These are phyloP conservation scores for Phaedon cochleariae DNA, from an alignment of 2,888 invertebrate genomes.

Conservation along the genomic window DNA sequence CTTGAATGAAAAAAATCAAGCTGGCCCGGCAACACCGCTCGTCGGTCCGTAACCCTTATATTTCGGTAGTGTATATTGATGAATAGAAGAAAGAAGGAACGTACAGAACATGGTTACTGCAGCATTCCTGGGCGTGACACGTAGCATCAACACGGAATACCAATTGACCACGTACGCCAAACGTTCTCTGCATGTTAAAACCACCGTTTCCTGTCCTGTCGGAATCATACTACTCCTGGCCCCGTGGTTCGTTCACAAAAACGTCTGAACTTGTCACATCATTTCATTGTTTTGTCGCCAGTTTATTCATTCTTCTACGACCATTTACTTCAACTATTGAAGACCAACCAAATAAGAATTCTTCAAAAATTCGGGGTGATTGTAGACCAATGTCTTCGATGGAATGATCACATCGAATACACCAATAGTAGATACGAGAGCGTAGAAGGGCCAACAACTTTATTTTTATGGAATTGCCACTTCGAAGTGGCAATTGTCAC, in stretches of 20 bases:
- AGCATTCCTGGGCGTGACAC: slow-evolving; percentile 61
- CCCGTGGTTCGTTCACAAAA: slow-evolving; percentile 47
- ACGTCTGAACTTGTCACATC: slow-evolving; percentile 39
- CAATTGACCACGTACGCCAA: slow-evolving; percentile 60
- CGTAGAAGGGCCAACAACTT: no score
- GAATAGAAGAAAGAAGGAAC: slow-evolving; percentile 31
- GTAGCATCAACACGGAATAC: slow-evolving; percentile 57
- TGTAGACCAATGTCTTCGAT: no score
- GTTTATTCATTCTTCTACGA: no score
- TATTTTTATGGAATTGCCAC: no score
- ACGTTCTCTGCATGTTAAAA: slow-evolving; percentile 58
- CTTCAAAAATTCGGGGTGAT: no score
- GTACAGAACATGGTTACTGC: slow-evolving; percentile 38
- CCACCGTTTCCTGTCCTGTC: slow-evolving; percentile 61
- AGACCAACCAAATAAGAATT: no score
- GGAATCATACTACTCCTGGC: slow-evolving; percentile 56
- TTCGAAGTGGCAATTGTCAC: no score
- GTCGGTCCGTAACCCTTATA: slow-evolving; percentile 4
- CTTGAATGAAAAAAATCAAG: neutral
- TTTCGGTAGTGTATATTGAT: slow-evolving; percentile 21
- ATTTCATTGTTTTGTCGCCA: slow-evolving; percentile 24
- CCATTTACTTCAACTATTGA: no score
- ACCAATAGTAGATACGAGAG: no score
- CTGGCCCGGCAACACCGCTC: neutral
- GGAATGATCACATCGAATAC: no score